These are phyloP conservation scores for Tichodroma muraria DNA, from an alignment of 2,113 vertebrate genomes.

Conservation along the genomic window DNA sequence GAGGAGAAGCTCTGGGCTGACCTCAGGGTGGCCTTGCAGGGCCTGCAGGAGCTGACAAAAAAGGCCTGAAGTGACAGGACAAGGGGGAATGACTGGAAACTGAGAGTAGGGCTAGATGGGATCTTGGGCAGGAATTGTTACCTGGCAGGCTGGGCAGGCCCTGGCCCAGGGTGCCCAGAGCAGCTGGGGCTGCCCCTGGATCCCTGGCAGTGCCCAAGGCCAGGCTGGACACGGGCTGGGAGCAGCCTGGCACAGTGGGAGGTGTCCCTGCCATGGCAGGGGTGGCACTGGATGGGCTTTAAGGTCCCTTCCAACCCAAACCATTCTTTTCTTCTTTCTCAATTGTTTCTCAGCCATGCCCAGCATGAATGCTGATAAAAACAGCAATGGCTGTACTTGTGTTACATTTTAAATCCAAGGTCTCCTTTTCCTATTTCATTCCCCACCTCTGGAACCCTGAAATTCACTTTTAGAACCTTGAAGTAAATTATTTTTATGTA, in stretches of 20 bases:
- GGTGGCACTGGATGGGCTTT: fast-evolving
- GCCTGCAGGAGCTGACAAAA: too few relatives aligned
- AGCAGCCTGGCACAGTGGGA: neutral
- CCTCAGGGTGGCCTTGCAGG: neutral
- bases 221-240: neutral
- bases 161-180: neutral
- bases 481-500: neutral
- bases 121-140: fast-evolving
- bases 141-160: fast-evolving
- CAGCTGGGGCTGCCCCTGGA: neutral
- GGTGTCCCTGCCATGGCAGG: neutral
- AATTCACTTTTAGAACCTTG: neutral
- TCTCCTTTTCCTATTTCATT: neutral
- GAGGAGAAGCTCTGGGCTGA: neutral
- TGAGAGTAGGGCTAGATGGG: fast-evolving
- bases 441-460: too few relatives aligned
- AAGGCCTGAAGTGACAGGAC: too few relatives aligned
- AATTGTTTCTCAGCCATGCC: neutral
- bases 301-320: neutral
- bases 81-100: fast-evolving
- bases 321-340: neutral
- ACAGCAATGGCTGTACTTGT: fast-evolving
- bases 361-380: neutral
- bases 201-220: neutral
- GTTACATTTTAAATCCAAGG: neutral